Evolutionary conservation across 2,113 vertebrate genomes (phyloP), one percentile per base, ranked within the genome.

Genomic region (Corynorhinus townsendii): DNA sequence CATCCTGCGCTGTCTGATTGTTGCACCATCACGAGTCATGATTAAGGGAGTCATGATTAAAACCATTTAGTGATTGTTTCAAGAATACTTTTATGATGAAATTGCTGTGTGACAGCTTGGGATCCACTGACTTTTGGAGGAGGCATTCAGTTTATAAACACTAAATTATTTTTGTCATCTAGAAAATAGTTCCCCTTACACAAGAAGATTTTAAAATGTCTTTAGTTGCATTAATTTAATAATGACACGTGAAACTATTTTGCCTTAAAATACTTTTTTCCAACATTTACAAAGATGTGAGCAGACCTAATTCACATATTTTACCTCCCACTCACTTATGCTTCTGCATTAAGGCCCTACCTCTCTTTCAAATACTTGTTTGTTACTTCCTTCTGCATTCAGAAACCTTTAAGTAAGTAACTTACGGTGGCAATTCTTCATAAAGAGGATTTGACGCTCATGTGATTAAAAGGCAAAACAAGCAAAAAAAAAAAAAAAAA

Each of bases 151-250:
- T 76, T 75, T 89, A 92, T 92, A 89, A 94, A 80, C 8, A 77
- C 59, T 87, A 75, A 94, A 90, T 89, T 81, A 64, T 80, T 85
- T 96, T 45, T 93, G 56, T 93, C 69, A 66, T 90, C 20, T 40
- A 89, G 68, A 86, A 96, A 95, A 75, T 64, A 73, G 11, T 96
- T 95, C n/a, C 22, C 17, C 49, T 96, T 80, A 79, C 35, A 80
- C 49, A 88, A 90, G 47, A 72, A 96, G 35, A 71, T 82, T 80
- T 94, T 85, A 7, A 89, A 86, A 69, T 56, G 40, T 77, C 54
- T 93, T 81, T 54, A 30, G 35, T 89, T 71, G 90, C 82, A 30
- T 64, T 56, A 85, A 30, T 89, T 93, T 89, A 92, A 79, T 82
- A 64, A 30, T 64, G 62, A 64, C 62, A 64, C 2, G 14, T 86